Evolutionary conservation across 92 coral and sea anemone species (phyloP).

Genomic region (Palythoa caribaeorum): DNA sequence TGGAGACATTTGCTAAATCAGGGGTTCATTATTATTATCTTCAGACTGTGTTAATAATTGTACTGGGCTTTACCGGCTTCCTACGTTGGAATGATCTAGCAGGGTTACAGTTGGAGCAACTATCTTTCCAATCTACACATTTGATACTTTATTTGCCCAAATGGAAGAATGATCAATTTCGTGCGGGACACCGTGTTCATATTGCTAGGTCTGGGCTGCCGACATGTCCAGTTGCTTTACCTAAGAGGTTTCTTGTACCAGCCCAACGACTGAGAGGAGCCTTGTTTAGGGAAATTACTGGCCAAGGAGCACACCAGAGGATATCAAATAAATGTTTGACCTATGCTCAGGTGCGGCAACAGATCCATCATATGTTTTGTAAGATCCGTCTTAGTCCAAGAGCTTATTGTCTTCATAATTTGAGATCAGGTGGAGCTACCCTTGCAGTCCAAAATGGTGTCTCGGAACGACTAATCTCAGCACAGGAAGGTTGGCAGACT

Average conservation of each 20-base stretch:
- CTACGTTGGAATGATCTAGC: conserved; percentile 24
- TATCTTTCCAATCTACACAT: background rate
- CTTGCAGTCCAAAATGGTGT: too few species aligned
- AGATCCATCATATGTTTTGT: background rate
- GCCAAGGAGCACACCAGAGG: conserved; percentile 45
- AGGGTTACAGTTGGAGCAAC: conserved; percentile 22
- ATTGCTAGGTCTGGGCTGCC: conserved; percentile 24
- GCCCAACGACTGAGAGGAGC: background rate
- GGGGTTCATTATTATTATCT: background rate
- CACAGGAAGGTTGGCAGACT: conserved; percentile 18
- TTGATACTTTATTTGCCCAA: too few species aligned
- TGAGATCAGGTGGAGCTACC: too few species aligned
- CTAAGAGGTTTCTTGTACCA: too few species aligned
- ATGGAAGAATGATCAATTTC: background rate
- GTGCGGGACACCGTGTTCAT: background rate
- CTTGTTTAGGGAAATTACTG: conserved; percentile 33
- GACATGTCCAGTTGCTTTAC: conserved; percentile 22
- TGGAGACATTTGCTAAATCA: conserved; percentile 16
- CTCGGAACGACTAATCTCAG: too few species aligned
- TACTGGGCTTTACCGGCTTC: conserved; percentile 34
- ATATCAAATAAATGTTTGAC: conserved; percentile 13
- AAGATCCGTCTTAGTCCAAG: too few species aligned
- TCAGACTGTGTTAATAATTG: conserved; percentile 8
- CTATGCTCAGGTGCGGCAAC: conserved; percentile 32
- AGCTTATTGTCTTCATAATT: too few species aligned